Percentiles rank a stretch among this genome's conserved stretches.
These are phyloP conservation scores for Mus pahari DNA, from an alignment of 2,113 vertebrate genomes.

Conservation along the genomic window DNA sequence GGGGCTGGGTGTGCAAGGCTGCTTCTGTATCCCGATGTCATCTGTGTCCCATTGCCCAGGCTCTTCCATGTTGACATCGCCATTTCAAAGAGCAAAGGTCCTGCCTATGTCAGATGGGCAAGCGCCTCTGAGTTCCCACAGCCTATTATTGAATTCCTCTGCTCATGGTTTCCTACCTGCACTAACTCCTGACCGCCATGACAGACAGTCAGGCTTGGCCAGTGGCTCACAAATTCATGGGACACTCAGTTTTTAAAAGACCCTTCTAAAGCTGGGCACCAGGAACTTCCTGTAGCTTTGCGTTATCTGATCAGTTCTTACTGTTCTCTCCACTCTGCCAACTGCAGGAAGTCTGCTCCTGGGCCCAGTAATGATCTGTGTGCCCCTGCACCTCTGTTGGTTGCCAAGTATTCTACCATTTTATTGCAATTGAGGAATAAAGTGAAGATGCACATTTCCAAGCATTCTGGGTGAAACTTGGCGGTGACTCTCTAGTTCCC, in stretches of 20 bases:
- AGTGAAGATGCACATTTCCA: neutral
- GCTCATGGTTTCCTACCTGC: neutral
- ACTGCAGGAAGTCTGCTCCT: too few species aligned
- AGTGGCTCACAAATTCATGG: neutral
- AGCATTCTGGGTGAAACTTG: neutral
- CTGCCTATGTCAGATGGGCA: neutral
- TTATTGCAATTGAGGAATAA: neutral
- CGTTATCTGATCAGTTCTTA: neutral
- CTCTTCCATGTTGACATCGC: neutral
- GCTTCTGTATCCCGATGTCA: neutral
- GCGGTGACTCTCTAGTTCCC: neutral
- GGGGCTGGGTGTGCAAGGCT: too few species aligned
- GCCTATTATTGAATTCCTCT: neutral
- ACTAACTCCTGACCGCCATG: neutral
- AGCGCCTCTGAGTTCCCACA: neutral
- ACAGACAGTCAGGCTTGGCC: too few species aligned
- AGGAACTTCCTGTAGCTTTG: neutral
- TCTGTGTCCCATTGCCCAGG: neutral
- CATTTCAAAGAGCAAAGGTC: neutral
- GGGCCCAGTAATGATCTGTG: neutral
- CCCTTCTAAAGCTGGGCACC: neutral
- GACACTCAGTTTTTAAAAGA: neutral
- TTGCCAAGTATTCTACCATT: neutral
- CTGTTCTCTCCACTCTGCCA: neutral
- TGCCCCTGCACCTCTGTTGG: neutral